phyloP scores from a whole-genome alignment of 2,113 vertebrate species.

The Cryptotis parvus region DNA sequence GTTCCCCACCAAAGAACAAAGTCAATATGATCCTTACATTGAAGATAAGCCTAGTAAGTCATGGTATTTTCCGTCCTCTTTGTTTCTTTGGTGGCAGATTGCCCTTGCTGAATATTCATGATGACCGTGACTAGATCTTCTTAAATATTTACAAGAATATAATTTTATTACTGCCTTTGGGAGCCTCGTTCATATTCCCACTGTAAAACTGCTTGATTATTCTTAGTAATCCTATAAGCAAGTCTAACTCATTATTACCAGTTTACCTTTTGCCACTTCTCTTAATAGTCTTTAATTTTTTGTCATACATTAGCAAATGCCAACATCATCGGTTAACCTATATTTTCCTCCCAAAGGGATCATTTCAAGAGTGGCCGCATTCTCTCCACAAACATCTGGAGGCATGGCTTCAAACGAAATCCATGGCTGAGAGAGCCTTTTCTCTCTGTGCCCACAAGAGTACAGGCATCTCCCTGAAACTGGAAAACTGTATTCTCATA shows the following conservation, averaged over 20 bases:
- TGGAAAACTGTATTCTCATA: constrained; percentile 33
- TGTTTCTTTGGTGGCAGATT: neutral
- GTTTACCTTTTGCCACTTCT: constrained; percentile 18
- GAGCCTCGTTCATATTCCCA: constrained; percentile 5
- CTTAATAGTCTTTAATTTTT: constrained; percentile 33
- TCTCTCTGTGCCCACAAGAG: neutral
- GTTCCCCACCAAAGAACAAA: neutral
- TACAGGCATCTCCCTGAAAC: constrained; percentile 8
- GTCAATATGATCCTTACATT: neutral
- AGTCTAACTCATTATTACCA: constrained; percentile 34
- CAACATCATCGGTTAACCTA: neutral
- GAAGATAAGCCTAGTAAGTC: neutral
- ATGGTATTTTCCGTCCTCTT: neutral
- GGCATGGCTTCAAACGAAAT: neutral
- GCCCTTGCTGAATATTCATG: neutral
- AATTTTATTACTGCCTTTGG: constrained; percentile 7
- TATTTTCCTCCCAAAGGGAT: constrained; percentile 1
- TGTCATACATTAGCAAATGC: constrained; percentile 7
- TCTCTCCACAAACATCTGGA: neutral
- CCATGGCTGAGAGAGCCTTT: constrained; percentile 3
- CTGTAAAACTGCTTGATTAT: constrained; percentile 31
- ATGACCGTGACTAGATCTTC: neutral
- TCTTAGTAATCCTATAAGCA: constrained; percentile 35
- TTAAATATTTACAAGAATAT: constrained; percentile 34
- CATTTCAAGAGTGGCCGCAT: neutral